Base-by-base conservation (phyloP, 2,113 vertebrate genomes). In the Pionites leucogaster region DNA sequence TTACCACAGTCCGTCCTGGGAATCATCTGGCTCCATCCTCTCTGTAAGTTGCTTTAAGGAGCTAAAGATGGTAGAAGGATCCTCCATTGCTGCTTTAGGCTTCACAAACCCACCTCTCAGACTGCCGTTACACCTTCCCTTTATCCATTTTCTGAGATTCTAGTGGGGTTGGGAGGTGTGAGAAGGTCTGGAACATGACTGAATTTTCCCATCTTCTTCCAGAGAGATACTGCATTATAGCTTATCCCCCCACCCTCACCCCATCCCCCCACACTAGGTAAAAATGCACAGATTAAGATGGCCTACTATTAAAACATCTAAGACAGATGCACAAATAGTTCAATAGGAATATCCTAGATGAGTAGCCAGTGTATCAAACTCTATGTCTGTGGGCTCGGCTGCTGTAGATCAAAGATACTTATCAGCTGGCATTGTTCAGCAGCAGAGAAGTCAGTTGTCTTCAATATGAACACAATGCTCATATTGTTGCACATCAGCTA, bases 21-120 rank as follows among this genome's bases (percentile, higher is more conserved):
- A 17, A 44, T 2, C 37, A 6, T 1, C 42, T 0, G 1, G 49
- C 3, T 35, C 68, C 10, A 1, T 3, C 39, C 39, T 19, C 59
- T 10, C 33, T 17, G 0, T 0, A 6, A 55, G 23, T 29, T 57
- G 82, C 37, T 28, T 17, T 0, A 10, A 63, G 63, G 35, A 76
- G 20, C 31, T 35, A 24, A 12, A 25, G 44, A 35, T 5, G n/a
- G 2, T 37, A 70, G n/a, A 29, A 42, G 7, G 1, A 5, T 24
- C 18, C 16, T 29, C 15, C 49, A 14, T 1, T 0, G 5, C 5
- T 41, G 27, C 68, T 5, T 7, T 46, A 57, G 81, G 50, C 55
- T 49, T 4, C 17, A 4, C 46, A 76, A 42, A n/a, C 7, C 18
- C 41, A 13, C 13, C 11, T 5, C 46, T 37, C 42, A 19, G 22